Conservation (phyloP, 2,888 invertebrate genomes). For the Unio pictorum region DNA sequence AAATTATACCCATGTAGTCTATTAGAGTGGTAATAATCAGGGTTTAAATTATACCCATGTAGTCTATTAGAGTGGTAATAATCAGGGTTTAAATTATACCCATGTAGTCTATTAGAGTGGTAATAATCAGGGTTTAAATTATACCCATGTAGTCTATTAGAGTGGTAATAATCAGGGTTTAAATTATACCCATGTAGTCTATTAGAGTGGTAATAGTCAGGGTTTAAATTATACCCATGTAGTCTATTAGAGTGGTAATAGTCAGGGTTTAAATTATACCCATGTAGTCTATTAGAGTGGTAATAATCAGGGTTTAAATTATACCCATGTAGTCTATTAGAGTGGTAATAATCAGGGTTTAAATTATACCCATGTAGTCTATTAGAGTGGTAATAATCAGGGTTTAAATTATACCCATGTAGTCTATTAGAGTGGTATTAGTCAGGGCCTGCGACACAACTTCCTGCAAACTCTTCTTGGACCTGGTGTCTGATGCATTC, state of each 20-base stretch:
- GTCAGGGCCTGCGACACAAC: constrained; percentile 86
- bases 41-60: constrained; percentile 64
- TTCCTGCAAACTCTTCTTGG: constrained; percentile 87
- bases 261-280: constrained; percentile 75
- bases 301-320: constrained; percentile 78
- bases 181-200: too few species aligned
- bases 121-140: constrained; percentile 78
- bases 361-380: too few species aligned
- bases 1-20: constrained; percentile 44
- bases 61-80: constrained; percentile 72
- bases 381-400: constrained; percentile 77
- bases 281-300: constrained; percentile 66
- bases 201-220: constrained; percentile 77
- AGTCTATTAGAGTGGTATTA: constrained; percentile 72
- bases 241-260: constrained; percentile 72
- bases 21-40: constrained; percentile 77
- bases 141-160: constrained; percentile 59
- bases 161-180: constrained; percentile 79
- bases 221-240: constrained; percentile 64
- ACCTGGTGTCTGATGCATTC: constrained; percentile 97
- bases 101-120: constrained; percentile 49
- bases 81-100: constrained; percentile 75
- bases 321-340: constrained; percentile 23
- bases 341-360: constrained; percentile 78
- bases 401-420: constrained; percentile 64